Evolutionary conservation across 2,888 invertebrate genomes (phyloP).

Genomic region (Acleris emargana): DNA sequence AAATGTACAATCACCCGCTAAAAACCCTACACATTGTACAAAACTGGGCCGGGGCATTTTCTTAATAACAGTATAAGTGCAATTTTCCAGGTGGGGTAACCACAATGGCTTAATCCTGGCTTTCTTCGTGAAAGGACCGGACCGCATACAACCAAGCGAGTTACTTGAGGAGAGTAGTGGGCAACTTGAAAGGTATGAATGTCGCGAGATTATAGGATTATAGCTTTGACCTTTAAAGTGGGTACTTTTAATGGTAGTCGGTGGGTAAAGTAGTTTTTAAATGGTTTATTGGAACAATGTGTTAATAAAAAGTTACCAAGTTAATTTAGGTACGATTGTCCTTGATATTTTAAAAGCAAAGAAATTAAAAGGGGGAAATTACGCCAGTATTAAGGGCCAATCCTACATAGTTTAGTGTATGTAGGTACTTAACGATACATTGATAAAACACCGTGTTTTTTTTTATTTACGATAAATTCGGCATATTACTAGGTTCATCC

Average conservation of each 20-base stretch:
- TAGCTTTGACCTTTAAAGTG: neutral
- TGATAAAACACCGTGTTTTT: too few species aligned
- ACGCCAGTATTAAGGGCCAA: too few species aligned
- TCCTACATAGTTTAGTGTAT: too few species aligned
- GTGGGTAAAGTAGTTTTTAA: neutral
- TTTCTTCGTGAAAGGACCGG: slow-evolving; percentile 31
- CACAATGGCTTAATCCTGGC: slow-evolving; percentile 39
- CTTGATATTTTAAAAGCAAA: too few species aligned
- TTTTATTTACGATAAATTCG: too few species aligned
- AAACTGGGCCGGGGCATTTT: slow-evolving; percentile 37
- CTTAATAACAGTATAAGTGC: slow-evolving; percentile 40
- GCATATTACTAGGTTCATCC: too few species aligned
- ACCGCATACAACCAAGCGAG: slow-evolving; percentile 8
- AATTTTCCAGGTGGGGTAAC: slow-evolving; percentile 39
- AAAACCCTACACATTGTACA: slow-evolving; percentile 34
- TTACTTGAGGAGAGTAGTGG: slow-evolving; percentile 6
- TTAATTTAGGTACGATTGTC: too few species aligned
- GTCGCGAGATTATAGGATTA: neutral
- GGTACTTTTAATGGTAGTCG: neutral
- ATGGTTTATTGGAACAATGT: too few species aligned
- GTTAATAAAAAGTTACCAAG: too few species aligned
- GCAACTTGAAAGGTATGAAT: neutral
- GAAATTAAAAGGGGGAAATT: too few species aligned
- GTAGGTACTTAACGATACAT: too few species aligned
- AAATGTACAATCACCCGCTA: slow-evolving; percentile 30